phyloP scores from a whole-genome alignment of 2,888 invertebrate species.

The Arge pagana region DNA sequence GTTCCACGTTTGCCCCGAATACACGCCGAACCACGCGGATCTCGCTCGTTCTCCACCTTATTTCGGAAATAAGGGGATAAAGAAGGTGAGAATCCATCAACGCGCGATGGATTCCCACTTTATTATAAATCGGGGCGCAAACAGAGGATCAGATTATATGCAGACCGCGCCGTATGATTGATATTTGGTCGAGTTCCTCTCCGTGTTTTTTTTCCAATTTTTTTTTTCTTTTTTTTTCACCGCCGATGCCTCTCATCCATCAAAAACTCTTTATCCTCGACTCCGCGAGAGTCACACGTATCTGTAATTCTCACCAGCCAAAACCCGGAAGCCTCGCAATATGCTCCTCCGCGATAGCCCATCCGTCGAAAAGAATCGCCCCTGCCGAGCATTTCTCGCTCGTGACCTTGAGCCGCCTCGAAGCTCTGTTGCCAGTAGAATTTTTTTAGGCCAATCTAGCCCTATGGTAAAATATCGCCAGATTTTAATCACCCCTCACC shows the following conservation, averaged over 20 bases:
- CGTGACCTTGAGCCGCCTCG: too few relatives aligned
- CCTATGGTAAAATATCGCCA: too few relatives aligned
- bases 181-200: constrained; percentile 44
- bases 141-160: constrained; percentile 45
- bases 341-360: too few relatives aligned
- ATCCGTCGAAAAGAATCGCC: too few relatives aligned
- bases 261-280: constrained; percentile 41
- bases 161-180: constrained; percentile 40
- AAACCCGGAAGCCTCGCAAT: too few relatives aligned
- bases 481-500: too few relatives aligned
- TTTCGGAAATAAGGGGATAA: constrained; percentile 8
- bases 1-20: constrained; percentile 13
- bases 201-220: too few relatives aligned
- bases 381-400: too few relatives aligned
- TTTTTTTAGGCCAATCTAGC: too few relatives aligned
- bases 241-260: constrained; percentile 36
- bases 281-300: constrained; percentile 34
- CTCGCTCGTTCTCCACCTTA: constrained; percentile 6
- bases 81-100: constrained; percentile 29
- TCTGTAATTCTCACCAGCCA: constrained; percentile 32
- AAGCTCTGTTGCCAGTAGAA: too few relatives aligned
- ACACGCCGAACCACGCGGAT: constrained; percentile 12
- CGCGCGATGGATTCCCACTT: constrained; percentile 12
- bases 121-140: constrained; percentile 40
- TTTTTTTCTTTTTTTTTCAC: too few relatives aligned